Percentiles rank a stretch among this genome's conserved stretches.
Conservation (phyloP, 1,140 invertebrate species). For the Pemphigus obesinymphae region DNA sequence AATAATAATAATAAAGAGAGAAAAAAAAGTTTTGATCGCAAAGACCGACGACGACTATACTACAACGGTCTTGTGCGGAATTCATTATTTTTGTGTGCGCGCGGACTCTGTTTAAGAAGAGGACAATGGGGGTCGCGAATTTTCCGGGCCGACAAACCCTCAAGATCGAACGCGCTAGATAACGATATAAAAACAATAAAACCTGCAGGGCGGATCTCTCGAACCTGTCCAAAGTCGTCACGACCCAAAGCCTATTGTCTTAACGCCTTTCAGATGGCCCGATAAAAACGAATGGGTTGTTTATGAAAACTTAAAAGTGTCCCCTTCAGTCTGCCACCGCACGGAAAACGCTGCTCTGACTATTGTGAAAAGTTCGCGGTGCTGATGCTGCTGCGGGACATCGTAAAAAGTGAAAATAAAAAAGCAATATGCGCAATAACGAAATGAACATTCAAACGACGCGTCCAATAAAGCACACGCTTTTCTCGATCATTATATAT, state of each 20-base stretch:
- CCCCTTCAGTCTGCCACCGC: not conserved
- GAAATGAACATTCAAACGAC: not conserved
- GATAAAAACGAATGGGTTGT: slow-evolving; percentile 39
- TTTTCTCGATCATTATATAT: not conserved
- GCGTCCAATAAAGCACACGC: slow-evolving; percentile 1
- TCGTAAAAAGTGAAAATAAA: no score
- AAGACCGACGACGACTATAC: not conserved
- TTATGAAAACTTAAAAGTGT: slow-evolving; percentile 35
- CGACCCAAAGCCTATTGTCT: slow-evolving; percentile 41
- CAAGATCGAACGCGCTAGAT: slow-evolving; percentile 31
- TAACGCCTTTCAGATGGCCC: slow-evolving; percentile 33
- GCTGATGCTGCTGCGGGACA: no score
- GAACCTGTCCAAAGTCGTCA: slow-evolving; percentile 40
- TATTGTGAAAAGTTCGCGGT: slow-evolving; percentile 1
- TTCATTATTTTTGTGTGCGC: slow-evolving; percentile 24
- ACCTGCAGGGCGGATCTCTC: slow-evolving; percentile 30
- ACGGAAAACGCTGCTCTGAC: not conserved
- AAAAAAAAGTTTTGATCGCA: slow-evolving; percentile 10
- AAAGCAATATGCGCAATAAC: not conserved
- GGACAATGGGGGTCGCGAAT: slow-evolving; percentile 39
- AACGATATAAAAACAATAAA: slow-evolving; percentile 40
- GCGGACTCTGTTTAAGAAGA: not conserved
- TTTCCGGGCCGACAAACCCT: slow-evolving; percentile 40
- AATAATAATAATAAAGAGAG: not conserved
- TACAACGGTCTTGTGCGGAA: not conserved